phyloP scores from a whole-genome alignment of 1,140 invertebrate genomes.

The Heliconius melpomene region DNA sequence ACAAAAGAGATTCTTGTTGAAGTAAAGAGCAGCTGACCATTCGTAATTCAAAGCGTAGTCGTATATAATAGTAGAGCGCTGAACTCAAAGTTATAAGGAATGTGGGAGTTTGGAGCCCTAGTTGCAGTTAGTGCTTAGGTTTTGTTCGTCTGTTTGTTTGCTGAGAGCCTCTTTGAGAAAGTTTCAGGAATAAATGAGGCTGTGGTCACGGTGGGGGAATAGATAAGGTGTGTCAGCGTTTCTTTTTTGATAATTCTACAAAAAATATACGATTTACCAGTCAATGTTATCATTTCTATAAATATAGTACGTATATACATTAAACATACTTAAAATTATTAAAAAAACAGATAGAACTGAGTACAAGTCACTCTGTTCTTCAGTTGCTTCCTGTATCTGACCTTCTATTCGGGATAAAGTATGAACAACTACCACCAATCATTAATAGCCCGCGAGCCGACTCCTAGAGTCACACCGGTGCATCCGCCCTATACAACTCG shows the following conservation, averaged over 20 bases:
- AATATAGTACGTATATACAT: too few species aligned
- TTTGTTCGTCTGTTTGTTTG: slow-evolving; percentile 13
- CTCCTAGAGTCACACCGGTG: background rate
- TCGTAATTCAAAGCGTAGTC: background rate
- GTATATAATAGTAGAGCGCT: background rate
- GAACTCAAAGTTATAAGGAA: slow-evolving; percentile 2
- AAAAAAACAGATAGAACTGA: too few species aligned
- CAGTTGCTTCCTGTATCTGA: too few species aligned
- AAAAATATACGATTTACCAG: too few species aligned
- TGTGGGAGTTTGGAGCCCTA: slow-evolving; percentile 7
- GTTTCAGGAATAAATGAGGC: slow-evolving; percentile 3
- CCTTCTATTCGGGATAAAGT: background rate
- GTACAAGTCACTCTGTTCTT: too few species aligned
- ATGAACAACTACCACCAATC: background rate
- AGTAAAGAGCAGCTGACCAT: background rate
- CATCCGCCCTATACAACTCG: background rate
- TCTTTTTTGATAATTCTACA: background rate
- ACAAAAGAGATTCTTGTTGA: slow-evolving; percentile 2
- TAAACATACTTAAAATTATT: too few species aligned
- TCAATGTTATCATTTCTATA: too few species aligned
- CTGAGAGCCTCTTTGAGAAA: slow-evolving; percentile 8
- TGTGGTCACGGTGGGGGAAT: background rate
- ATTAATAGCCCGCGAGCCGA: background rate
- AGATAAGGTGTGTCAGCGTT: background rate
- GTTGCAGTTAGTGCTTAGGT: background rate